A percentile compares a stretch with the other conserved stretches of the same genome.
Evolutionary conservation across 2,797 vertebrate species (phyloP).

Genomic region (Adrianichthys oophorus): DNA sequence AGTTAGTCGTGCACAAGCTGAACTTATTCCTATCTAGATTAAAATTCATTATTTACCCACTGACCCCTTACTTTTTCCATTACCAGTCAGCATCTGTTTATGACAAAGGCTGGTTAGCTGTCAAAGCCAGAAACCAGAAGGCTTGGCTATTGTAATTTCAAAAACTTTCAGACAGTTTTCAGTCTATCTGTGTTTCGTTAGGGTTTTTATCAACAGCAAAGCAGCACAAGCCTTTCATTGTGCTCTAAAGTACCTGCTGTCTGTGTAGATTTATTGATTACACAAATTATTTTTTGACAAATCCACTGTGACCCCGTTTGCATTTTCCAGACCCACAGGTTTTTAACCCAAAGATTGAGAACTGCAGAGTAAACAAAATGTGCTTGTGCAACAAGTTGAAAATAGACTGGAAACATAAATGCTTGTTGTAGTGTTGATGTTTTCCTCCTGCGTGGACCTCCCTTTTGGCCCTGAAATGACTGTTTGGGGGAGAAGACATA

Average conservation of each 20-base stretch:
- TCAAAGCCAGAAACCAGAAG: slow-evolving; percentile 3
- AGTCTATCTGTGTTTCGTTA: slow-evolving; percentile 12
- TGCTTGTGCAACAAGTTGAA: slow-evolving; percentile 57
- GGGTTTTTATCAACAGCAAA: slow-evolving; percentile 8
- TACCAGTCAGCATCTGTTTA: slow-evolving; percentile 36
- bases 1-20: slow-evolving; percentile 26
- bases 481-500: slow-evolving; percentile 42
- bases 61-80: slow-evolving; percentile 36
- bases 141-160: slow-evolving; percentile 22
- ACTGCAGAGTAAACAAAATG: slow-evolving; percentile 49
- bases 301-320: slow-evolving; percentile 43
- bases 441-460: slow-evolving; percentile 34
- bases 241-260: slow-evolving; percentile 19
- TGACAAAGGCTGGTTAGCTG: slow-evolving; percentile 29
- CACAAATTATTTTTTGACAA: slow-evolving; percentile 33
- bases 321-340: slow-evolving; percentile 49
- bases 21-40: slow-evolving; percentile 40
- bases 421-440: slow-evolving; percentile 55
- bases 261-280: slow-evolving; percentile 20
- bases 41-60: slow-evolving; percentile 35
- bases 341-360: slow-evolving; percentile 37
- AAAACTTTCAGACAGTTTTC: slow-evolving; percentile 12
- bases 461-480: slow-evolving; percentile 41
- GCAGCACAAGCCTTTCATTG: slow-evolving; percentile 6
- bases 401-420: slow-evolving; percentile 46